Conservation (phyloP, 2,113 vertebrate genomes). For the Corythaixoides concolor region DNA sequence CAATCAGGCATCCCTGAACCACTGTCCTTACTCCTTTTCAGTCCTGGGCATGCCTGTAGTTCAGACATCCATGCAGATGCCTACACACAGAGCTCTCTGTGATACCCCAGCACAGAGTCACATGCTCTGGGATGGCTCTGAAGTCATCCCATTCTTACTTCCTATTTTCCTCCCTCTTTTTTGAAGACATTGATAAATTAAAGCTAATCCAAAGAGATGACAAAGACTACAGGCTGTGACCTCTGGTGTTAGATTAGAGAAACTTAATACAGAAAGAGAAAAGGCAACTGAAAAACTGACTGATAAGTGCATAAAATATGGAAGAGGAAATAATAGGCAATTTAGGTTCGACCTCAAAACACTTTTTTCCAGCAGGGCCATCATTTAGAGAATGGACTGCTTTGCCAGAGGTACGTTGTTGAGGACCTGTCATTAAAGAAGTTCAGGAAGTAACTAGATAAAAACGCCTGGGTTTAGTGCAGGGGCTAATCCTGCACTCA, state of each 20-base stretch:
- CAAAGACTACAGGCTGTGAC: slow-evolving; percentile 21
- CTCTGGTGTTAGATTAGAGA: slow-evolving; percentile 42
- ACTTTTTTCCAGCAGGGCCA: background rate
- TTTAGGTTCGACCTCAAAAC: background rate
- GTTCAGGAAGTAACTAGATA: slow-evolving; percentile 30
- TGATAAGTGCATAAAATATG: slow-evolving; percentile 33
- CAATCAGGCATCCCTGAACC: background rate
- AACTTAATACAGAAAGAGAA: slow-evolving; percentile 23
- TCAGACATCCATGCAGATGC: background rate
- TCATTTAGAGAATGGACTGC: slow-evolving; percentile 58
- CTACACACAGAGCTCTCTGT: background rate
- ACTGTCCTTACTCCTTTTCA: background rate
- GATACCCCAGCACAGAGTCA: background rate
- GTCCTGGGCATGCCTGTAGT: background rate
- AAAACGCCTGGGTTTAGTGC: background rate
- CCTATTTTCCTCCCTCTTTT: slow-evolving; percentile 6
- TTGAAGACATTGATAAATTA: slow-evolving; percentile 44
- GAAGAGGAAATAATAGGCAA: slow-evolving; percentile 47
- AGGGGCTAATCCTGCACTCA: background rate
- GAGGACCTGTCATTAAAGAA: slow-evolving; percentile 19
- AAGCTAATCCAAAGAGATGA: slow-evolving; percentile 29
- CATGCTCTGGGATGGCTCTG: background rate
- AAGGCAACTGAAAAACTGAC: slow-evolving; percentile 11
- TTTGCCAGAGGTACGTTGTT: slow-evolving; percentile 29
- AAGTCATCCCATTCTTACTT: background rate